These are phyloP conservation scores for Lysandra bellargus DNA, from an alignment of 2,888 invertebrate genomes.

Conservation along the genomic window DNA sequence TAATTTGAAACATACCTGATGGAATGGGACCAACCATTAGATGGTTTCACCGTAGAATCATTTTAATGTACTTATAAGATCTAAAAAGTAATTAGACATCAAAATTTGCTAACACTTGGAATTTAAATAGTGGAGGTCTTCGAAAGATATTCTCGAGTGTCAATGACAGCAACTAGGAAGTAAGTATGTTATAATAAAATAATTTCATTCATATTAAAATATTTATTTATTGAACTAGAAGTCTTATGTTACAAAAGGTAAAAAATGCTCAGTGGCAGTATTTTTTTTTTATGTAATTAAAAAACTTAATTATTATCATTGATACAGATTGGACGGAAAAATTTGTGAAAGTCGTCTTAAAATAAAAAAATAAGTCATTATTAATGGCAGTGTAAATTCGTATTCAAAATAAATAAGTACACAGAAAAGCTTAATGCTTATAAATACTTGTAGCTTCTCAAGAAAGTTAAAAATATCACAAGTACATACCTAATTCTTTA, in stretches of 20 bases:
- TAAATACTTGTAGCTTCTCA: constrained; percentile 38
- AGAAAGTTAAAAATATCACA: constrained; percentile 62
- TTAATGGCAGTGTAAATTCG: constrained; percentile 73
- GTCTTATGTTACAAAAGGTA: constrained; percentile 26
- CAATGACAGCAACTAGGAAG: not conserved
- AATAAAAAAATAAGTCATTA: constrained; percentile 49
- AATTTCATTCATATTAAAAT: constrained; percentile 18
- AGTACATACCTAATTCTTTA: constrained; percentile 47
- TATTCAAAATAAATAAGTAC: constrained; percentile 56
- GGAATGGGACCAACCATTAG: too few relatives aligned
- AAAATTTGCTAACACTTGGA: too few relatives aligned
- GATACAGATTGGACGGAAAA: constrained; percentile 1
- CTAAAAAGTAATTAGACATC: too few relatives aligned
- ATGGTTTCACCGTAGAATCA: too few relatives aligned
- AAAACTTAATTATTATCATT: not conserved
- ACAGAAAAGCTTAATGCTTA: constrained; percentile 42
- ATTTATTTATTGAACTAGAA: constrained; percentile 24
- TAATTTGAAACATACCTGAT: too few relatives aligned
- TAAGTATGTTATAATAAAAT: not conserved
- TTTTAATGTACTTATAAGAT: too few relatives aligned
- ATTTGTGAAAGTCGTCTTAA: constrained; percentile 45
- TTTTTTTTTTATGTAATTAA: not conserved
- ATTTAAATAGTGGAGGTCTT: too few relatives aligned
- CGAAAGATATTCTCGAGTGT: not conserved
- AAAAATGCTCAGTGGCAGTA: constrained; percentile 29